A percentile compares a stretch with the other conserved stretches of the same genome.
phyloP scores from a whole-genome alignment of 2,797 vertebrate genomes.

The Pangasius djambal region DNA sequence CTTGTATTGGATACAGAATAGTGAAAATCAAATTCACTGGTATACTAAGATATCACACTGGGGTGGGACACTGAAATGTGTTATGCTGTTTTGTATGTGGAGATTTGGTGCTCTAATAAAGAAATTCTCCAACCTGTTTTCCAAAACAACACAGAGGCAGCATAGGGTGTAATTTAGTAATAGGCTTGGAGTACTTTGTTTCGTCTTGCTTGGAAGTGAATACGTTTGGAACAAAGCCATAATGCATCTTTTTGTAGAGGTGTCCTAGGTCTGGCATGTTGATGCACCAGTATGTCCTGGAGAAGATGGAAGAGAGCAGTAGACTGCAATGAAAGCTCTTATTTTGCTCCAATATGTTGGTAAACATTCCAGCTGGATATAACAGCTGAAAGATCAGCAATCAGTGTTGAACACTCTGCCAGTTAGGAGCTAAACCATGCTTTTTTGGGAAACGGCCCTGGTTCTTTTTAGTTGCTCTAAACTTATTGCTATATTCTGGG shows the following conservation, averaged over 20 bases:
- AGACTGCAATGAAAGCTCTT: background rate
- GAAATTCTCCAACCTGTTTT: background rate
- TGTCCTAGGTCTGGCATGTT: background rate
- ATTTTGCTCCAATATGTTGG: background rate
- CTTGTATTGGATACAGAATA: conserved; percentile 37
- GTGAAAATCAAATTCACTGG: conserved; percentile 11
- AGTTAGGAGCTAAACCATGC: background rate
- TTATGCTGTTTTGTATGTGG: background rate
- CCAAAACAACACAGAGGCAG: background rate
- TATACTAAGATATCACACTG: conserved; percentile 5
- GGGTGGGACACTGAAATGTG: background rate
- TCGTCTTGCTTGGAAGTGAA: conserved; percentile 1
- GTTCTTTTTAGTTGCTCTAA: background rate
- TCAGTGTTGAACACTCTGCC: background rate
- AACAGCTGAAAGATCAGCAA: background rate
- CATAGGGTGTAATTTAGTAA: conserved; percentile 11
- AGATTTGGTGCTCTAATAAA: conserved; percentile 2
- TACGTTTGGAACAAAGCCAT: conserved; percentile 19
- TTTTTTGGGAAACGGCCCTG: background rate
- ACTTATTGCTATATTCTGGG: background rate
- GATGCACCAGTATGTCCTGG: background rate
- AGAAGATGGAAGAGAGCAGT: background rate
- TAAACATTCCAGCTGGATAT: background rate
- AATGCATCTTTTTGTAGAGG: background rate
- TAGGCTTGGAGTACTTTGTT: background rate